Evolutionary conservation across 2,113 vertebrate genomes (phyloP), one percentile per base, ranked within the genome.

Genomic region (Felis chaus): DNA sequence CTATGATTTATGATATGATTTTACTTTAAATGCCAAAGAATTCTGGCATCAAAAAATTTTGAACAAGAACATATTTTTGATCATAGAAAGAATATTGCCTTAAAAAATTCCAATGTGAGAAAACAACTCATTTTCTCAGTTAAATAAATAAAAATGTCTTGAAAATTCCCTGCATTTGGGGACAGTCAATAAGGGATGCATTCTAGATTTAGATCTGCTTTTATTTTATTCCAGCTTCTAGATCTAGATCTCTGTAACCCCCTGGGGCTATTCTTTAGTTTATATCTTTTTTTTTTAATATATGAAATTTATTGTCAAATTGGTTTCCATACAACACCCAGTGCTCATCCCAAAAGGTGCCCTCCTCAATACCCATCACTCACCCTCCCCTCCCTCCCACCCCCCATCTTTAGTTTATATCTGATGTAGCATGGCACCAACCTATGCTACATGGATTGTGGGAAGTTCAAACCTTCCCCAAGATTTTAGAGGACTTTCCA

Each of bases 1-100:
- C 50, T 92, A 41, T 65, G 50, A 73, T 73, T 94, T 85, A 45
- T n/a, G 2, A 36, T 50, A 33, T 19, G 16, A 92, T 66, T 12
- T 78, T 88, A 6, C 18, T 96, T 94, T 88, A 79, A 83, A 80
- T 2, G 89, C 41, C 79, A 96, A 41, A 57, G 50, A 45, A 94
- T 79, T 53, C 33, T 91, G 36, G 48, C 16, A 61, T 87, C 48
- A 71, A 84, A 83, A 68, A 23, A 1, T 50, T 74, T 94, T 87
- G 29, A 88, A 78, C 15, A 39, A 96, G 83, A 39, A n/a, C 5
- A 78, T 74, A 25, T 83, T 91, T 90, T 87, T 71, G 79, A 66
- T 83, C 78, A 87, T 41, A 79, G 13, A 87, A 63, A 84, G 29
- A 88, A 74, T 45, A 69, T 89, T 16, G 12, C 11, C 36, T 29